These are phyloP conservation scores for Leptodirus hochenwartii DNA, from an alignment of 2,888 invertebrate genomes.

Conservation along the genomic window DNA sequence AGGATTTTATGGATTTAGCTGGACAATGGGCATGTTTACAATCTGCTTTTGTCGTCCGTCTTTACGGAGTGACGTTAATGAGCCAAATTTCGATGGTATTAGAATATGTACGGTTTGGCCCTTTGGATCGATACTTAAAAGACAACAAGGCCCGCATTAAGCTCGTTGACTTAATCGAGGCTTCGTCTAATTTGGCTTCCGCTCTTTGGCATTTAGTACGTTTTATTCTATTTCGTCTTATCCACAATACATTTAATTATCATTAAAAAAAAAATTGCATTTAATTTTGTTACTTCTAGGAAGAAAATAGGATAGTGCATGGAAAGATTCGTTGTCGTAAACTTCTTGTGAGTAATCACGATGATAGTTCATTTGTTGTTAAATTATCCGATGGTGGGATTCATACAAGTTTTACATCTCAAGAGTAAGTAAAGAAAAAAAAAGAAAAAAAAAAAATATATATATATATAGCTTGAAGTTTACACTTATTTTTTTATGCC, in stretches of 20 bases:
- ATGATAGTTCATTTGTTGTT: conserved; percentile 48
- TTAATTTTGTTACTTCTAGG: conserved; percentile 24
- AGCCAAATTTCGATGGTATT: conserved; percentile 65
- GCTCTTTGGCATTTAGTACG: conserved; percentile 72
- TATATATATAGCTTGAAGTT: not conserved
- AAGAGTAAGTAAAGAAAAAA: conserved; percentile 39
- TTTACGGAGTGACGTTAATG: conserved; percentile 60
- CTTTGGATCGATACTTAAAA: conserved; percentile 53
- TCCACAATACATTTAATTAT: no score
- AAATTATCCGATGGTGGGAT: conserved; percentile 75
- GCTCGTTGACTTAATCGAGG: conserved; percentile 60
- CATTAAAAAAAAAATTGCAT: conserved; percentile 5
- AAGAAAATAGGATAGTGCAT: conserved; percentile 66
- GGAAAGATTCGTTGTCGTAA: conserved; percentile 71
- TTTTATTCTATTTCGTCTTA: conserved; percentile 11
- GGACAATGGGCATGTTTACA: conserved; percentile 64
- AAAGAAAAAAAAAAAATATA: conserved; percentile 1
- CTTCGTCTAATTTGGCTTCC: conserved; percentile 61
- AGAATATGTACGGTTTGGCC: conserved; percentile 63
- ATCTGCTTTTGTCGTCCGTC: conserved; percentile 54
- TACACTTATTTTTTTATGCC: conserved; percentile 10
- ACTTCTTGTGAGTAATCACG: conserved; percentile 57
- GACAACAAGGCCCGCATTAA: conserved; percentile 31
- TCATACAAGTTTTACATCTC: conserved; percentile 34
- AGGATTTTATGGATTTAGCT: conserved; percentile 62